These are phyloP conservation scores for Drosophila tropicalis DNA, from an alignment of 1,140 invertebrate species.

Conservation along the genomic window DNA sequence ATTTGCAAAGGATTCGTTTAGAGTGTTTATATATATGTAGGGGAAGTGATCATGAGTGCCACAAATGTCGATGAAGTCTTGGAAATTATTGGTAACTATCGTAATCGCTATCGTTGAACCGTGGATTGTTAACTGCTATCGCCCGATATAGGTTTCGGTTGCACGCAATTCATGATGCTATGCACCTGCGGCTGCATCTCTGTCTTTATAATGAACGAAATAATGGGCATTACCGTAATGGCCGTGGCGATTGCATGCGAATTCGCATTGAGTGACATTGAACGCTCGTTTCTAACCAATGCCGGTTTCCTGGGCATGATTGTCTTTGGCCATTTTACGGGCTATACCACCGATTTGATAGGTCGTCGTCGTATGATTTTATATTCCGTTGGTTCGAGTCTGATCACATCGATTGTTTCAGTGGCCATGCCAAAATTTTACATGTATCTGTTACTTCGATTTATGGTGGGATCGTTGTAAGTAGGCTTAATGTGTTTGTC, in stretches of 20 bases:
- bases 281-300: conserved; percentile 23
- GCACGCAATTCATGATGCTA: conserved; percentile 33
- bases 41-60: too few relatives aligned
- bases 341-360: conserved; percentile 39
- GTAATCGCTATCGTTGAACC: not conserved
- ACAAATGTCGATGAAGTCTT: conserved; percentile 39
- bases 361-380: conserved; percentile 51
- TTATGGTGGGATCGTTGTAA: conserved; percentile 38
- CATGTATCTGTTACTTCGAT: conserved; percentile 39
- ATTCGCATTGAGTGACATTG: conserved; percentile 3
- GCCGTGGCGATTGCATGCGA: conserved; percentile 37
- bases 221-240: conserved; percentile 41
- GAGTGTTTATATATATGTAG: not conserved
- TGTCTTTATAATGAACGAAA: conserved; percentile 42
- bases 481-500: not conserved
- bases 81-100: conserved; percentile 24
- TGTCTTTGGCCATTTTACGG: conserved; percentile 13
- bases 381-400: not conserved
- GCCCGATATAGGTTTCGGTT: conserved; percentile 49
- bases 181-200: conserved; percentile 4
- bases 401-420: conserved; percentile 24
- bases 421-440: conserved; percentile 56
- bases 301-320: conserved; percentile 26
- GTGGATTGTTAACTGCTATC: not conserved
- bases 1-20: not conserved